These are phyloP conservation scores for Sicus ferrugineus DNA, from an alignment of 2,888 invertebrate genomes.

Conservation along the genomic window DNA sequence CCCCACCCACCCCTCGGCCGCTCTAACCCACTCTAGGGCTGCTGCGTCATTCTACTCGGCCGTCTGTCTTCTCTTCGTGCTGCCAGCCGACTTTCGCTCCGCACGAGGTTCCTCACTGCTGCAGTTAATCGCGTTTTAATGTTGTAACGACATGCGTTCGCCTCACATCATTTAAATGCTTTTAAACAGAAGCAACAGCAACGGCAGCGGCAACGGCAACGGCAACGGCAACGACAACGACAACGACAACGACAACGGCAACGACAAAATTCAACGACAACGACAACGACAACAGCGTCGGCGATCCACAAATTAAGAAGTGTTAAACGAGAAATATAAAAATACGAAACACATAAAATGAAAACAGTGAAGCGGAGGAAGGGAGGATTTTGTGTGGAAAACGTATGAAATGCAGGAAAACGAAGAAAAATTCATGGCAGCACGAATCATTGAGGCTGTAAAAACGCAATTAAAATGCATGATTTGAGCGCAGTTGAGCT, in stretches of 20 bases:
- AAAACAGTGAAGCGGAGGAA: constrained; percentile 2
- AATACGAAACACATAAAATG: constrained; percentile 7
- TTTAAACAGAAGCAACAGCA: constrained; percentile 45
- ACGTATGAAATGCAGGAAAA: too few relatives aligned
- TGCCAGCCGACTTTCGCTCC: constrained; percentile 47
- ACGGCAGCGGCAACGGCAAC: constrained; percentile 17
- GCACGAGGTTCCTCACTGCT: constrained; percentile 43
- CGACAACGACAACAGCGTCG: constrained; percentile 14
- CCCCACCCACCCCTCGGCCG: neutral
- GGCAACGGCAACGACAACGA: constrained; percentile 23
- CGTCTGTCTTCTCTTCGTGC: constrained; percentile 12
- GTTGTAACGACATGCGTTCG: constrained; percentile 60
- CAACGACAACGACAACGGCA: constrained; percentile 30
- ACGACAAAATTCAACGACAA: too few relatives aligned
- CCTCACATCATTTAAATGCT: constrained; percentile 56
- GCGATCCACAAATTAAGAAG: neutral
- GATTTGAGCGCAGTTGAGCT: constrained; percentile 33
- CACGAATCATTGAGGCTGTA: constrained; percentile 61
- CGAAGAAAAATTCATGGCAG: constrained; percentile 47
- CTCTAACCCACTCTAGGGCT: neutral
- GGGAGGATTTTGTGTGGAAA: neutral
- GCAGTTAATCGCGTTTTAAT: constrained; percentile 60
- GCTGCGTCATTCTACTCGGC: neutral
- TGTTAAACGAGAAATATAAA: constrained; percentile 16
- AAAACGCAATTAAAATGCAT: constrained; percentile 62